Base-by-base conservation (phyloP, 2,888 invertebrate species). In the Mesorhabditis spiculigera region DNA sequence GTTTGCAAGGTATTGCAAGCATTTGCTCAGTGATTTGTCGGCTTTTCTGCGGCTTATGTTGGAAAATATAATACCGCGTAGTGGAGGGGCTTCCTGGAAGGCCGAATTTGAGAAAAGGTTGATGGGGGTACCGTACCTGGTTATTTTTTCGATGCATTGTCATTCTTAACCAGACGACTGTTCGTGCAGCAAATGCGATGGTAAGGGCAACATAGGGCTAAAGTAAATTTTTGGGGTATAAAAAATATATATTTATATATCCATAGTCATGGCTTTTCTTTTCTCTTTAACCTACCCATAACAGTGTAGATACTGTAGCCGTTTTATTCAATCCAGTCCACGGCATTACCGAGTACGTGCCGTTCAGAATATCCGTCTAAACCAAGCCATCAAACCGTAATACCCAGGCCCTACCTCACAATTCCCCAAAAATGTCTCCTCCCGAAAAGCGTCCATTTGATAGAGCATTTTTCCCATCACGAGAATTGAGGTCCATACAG, bases 401-500 rank as follows among this genome's bases (percentile, higher is more conserved):
- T 28, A 8, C 63, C 28, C 63, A n/a, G 6, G 10, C n/a, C 16
- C 41, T 63, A 6, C 28, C 41, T 41, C 41, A n/a, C n/a, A n/a
- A 6, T 63, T 28, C 63, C 41, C 63, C 41, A n/a, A 89, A 90
- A 92, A 93, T 71, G 88, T 89, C 1, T 89, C 88, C 76, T 92
- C 92, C 75, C 91, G 89, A 75, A 95, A 92, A 83, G 94, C 93
- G 75, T 92, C 90, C 71, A 96, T 93, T 87, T 97, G 96, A 86
- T 94, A 97, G 65, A 95, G 91, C 95, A 96, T 97, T 87, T 94
- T 93, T 4, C 91, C 90, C 76, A 97, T 90, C 76, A 96, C 90
- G 74, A 95, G 90, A 4, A 93, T 83, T 28, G 93, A 92, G 44
- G 93, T 50, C 58, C 58, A 50, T 10, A 50, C 58, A 50, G 58